Conservation (phyloP, 35 echinoderm and acorn worm genomes). For the Strongylocentrotus purpuratus region DNA sequence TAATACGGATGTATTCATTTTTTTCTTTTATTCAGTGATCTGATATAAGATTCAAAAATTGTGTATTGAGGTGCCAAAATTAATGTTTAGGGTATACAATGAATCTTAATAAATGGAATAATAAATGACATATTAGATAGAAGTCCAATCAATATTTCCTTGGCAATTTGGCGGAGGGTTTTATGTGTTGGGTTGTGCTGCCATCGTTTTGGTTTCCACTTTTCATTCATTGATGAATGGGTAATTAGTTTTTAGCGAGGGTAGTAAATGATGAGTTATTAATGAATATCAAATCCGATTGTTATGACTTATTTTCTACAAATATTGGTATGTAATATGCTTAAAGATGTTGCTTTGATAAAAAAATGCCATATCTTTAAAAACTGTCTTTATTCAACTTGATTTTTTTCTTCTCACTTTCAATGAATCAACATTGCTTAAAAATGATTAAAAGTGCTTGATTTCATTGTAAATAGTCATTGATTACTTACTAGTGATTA, state of each 20-base stretch:
- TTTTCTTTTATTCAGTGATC: not conserved
- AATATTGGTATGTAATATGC: not conserved
- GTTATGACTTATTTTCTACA: too few species aligned
- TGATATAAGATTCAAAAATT: not conserved
- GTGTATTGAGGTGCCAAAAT: not conserved
- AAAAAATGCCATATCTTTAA: not conserved
- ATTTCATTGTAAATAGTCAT: not conserved
- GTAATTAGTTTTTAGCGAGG: not conserved
- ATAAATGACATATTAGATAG: not conserved
- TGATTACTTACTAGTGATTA: not conserved
- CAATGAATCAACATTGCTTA: not conserved
- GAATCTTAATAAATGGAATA: not conserved
- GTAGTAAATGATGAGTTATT: too few species aligned
- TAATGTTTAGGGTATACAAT: not conserved
- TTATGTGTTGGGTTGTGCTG: not conserved
- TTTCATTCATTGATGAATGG: not conserved
- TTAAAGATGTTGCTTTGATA: not conserved
- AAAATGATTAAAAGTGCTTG: not conserved
- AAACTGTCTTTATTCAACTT: not conserved
- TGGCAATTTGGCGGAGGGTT: not conserved
- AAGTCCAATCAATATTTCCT: not conserved
- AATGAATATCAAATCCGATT: too few species aligned
- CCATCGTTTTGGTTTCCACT: not conserved
- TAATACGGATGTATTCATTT: not conserved
- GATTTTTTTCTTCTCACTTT: not conserved